Evolutionary conservation across 2,797 vertebrate species (phyloP).

Genomic region (Sphaeramia orbicularis): DNA sequence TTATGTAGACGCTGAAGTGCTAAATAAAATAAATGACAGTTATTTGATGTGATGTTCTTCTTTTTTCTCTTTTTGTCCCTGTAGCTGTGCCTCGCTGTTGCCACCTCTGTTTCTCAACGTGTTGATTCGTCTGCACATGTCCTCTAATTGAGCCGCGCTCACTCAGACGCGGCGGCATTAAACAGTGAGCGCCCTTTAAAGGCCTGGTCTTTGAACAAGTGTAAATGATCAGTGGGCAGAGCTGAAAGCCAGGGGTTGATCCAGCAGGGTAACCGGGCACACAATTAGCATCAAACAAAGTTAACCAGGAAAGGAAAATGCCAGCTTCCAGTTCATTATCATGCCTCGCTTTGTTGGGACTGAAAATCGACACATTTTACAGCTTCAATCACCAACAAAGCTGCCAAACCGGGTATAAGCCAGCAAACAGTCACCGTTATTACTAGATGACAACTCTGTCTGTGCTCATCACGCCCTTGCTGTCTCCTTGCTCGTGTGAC

Average conservation of each 20-base stretch:
- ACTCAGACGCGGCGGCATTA: constrained; percentile 33
- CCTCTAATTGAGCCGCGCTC: constrained; percentile 36
- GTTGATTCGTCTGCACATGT: constrained; percentile 15
- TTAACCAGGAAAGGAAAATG: constrained; percentile 13
- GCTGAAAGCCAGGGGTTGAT: constrained; percentile 49
- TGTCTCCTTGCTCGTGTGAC: constrained; percentile 21
- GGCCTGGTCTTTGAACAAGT: constrained; percentile 42
- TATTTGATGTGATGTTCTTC: background rate
- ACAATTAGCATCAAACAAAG: constrained; percentile 54
- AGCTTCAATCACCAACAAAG: constrained; percentile 14
- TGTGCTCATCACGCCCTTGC: background rate
- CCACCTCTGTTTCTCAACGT: constrained; percentile 10
- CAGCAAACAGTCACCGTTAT: background rate
- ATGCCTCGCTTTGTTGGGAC: background rate
- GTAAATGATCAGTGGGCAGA: constrained; percentile 31
- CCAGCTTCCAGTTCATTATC: constrained; percentile 9
- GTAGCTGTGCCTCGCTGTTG: background rate
- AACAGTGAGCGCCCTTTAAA: constrained; percentile 37
- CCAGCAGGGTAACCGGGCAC: constrained; percentile 24
- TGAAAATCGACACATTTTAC: constrained; percentile 10
- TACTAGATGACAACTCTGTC: constrained; percentile 21
- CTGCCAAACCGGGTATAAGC: constrained; percentile 21
- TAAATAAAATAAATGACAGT: background rate
- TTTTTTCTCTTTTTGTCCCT: background rate
- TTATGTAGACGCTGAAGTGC: background rate